phyloP scores from a whole-genome alignment of 2,113 vertebrate species.

The Eudyptes chrysolophus region DNA sequence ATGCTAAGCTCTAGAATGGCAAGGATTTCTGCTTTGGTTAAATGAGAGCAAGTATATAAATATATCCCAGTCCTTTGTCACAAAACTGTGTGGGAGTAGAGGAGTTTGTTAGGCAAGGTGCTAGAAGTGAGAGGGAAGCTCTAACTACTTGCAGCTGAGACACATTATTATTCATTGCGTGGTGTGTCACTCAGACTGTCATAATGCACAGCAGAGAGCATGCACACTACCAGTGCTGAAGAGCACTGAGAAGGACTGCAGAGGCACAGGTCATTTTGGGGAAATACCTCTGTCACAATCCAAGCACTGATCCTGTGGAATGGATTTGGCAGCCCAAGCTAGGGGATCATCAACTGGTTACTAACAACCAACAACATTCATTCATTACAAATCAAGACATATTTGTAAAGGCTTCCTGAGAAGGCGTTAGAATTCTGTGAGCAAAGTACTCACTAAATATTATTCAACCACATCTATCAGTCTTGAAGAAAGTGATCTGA shows the following conservation, averaged over 20 bases:
- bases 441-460: neutral
- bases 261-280: neutral
- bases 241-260: neutral
- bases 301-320: neutral
- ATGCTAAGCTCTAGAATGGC: neutral
- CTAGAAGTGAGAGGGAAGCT: neutral
- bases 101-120: neutral
- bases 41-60: constrained; percentile 22
- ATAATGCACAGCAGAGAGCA: neutral
- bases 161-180: neutral
- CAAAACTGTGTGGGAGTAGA: constrained; percentile 24
- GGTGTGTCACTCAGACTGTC: neutral
- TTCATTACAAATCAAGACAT: neutral
- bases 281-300: neutral
- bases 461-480: neutral
- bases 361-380: neutral
- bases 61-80: constrained; percentile 22
- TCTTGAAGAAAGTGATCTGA: neutral
- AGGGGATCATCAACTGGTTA: neutral
- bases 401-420: neutral
- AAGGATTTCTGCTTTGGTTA: constrained; percentile 4
- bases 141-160: neutral
- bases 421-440: neutral
- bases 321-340: neutral
- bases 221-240: neutral